phyloP scores from a whole-genome alignment of 1,140 invertebrate species.

The Ooceraea biroi region DNA sequence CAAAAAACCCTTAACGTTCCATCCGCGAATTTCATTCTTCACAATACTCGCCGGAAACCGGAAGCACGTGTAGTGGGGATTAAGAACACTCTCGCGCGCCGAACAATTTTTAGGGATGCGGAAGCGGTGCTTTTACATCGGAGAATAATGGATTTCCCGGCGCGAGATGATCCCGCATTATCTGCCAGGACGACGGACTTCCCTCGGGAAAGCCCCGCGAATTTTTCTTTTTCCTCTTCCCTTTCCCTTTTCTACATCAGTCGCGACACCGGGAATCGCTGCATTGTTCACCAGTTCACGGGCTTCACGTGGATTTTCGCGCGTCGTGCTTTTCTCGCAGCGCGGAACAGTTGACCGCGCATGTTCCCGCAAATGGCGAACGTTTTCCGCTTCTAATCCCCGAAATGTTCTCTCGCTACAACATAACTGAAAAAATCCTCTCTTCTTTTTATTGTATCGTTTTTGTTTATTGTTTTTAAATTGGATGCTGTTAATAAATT shows the following conservation, averaged over 20 bases:
- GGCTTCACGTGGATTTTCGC: constrained; percentile 8
- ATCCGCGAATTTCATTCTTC: not conserved
- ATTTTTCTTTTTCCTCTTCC: constrained; percentile 53
- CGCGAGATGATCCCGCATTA: constrained; percentile 69
- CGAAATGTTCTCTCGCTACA: not conserved
- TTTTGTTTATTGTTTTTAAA: not conserved
- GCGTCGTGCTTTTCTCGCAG: constrained; percentile 20
- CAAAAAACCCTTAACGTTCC: not conserved
- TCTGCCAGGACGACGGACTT: constrained; percentile 34
- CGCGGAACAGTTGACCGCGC: not conserved
- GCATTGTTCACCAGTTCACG: constrained; percentile 59
- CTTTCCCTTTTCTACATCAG: not conserved
- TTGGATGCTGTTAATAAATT: not conserved
- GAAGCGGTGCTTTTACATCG: constrained; percentile 56
- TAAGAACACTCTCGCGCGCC: constrained; percentile 15
- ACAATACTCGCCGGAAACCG: not conserved
- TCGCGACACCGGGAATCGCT: constrained; percentile 45
- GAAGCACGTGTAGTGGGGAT: constrained; percentile 45
- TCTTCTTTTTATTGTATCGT: not conserved
- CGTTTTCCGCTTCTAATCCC: constrained; percentile 10
- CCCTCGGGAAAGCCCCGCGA: constrained; percentile 44
- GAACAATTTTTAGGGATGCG: constrained; percentile 53
- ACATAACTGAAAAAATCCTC: not conserved
- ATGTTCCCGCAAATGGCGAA: not conserved
- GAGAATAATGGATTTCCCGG: constrained; percentile 69